phyloP scores from a whole-genome alignment of 92 coral and sea anemone genomes.

The Porites cylindrica region DNA sequence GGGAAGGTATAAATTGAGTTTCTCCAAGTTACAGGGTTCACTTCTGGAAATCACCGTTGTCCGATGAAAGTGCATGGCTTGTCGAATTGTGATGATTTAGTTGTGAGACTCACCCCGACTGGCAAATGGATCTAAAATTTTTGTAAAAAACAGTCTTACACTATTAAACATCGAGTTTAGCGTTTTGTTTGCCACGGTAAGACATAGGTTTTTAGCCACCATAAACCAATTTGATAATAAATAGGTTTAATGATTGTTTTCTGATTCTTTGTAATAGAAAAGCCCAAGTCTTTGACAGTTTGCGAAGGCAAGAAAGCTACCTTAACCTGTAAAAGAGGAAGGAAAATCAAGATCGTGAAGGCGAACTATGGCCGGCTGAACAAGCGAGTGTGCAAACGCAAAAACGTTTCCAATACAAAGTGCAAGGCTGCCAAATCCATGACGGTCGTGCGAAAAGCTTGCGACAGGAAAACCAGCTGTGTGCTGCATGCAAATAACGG shows the following conservation, averaged over 20 bases:
- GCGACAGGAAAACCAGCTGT: constrained; percentile 33
- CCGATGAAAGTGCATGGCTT: background rate
- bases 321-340: constrained; percentile 6
- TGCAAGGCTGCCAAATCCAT: constrained; percentile 27
- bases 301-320: constrained; percentile 15
- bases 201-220: background rate
- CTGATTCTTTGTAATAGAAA: background rate
- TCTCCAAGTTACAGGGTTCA: background rate
- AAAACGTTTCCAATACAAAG: background rate
- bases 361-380: constrained; percentile 44
- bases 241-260: background rate
- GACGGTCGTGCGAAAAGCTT: constrained; percentile 15
- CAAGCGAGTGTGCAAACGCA: background rate
- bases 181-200: background rate
- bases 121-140: background rate
- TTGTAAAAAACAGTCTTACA: background rate
- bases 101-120: background rate
- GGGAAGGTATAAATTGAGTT: background rate
- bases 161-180: no score
- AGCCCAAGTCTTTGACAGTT: constrained; percentile 16
- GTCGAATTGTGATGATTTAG: background rate
- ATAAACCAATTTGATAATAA: background rate
- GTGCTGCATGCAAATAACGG: constrained; percentile 14
- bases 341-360: background rate
- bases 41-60: background rate